Percentiles rank a stretch among this genome's conserved stretches.
Evolutionary conservation across 2,797 vertebrate genomes (phyloP).

Genomic region (Chanos chanos): DNA sequence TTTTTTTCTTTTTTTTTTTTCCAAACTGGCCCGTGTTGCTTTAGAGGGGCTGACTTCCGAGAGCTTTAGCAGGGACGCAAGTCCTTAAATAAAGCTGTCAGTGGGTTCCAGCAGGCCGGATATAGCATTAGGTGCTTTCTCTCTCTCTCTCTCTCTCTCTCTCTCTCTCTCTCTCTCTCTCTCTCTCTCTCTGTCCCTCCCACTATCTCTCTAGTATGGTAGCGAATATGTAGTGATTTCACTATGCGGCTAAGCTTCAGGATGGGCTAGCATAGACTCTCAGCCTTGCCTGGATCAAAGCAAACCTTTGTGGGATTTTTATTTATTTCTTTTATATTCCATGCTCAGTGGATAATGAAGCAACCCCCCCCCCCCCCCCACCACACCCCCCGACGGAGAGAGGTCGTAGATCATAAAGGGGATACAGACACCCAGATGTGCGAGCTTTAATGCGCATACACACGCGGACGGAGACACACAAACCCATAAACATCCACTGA

Average conservation of each 20-base stretch:
- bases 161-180: too few species aligned
- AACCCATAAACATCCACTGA: constrained; percentile 34
- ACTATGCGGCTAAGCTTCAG: too few species aligned
- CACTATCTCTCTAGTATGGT: too few species aligned
- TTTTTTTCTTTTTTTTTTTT: background rate
- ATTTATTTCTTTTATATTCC: constrained; percentile 32
- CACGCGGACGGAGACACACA: constrained; percentile 10
- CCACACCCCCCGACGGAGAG: constrained; percentile 36
- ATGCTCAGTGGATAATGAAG: constrained; percentile 42
- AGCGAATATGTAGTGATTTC: too few species aligned
- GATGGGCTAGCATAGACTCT: background rate
- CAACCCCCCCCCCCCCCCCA: constrained; percentile 36
- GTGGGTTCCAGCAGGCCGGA: constrained; percentile 11
- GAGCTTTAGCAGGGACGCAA: constrained; percentile 34
- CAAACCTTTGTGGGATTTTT: constrained; percentile 4
- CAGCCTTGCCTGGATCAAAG: constrained; percentile 35
- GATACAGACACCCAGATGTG: constrained; percentile 53
- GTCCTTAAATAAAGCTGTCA: constrained; percentile 48
- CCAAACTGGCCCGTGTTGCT: constrained; percentile 14
- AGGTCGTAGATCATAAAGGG: constrained; percentile 48
- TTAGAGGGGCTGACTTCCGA: constrained; percentile 27
- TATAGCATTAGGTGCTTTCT: constrained; percentile 20
- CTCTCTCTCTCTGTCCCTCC: too few species aligned
- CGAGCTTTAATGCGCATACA: constrained; percentile 29
- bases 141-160: too few species aligned